Evolutionary conservation across 1,140 invertebrate genomes (phyloP).

Genomic region (Hycleus phaleratus): DNA sequence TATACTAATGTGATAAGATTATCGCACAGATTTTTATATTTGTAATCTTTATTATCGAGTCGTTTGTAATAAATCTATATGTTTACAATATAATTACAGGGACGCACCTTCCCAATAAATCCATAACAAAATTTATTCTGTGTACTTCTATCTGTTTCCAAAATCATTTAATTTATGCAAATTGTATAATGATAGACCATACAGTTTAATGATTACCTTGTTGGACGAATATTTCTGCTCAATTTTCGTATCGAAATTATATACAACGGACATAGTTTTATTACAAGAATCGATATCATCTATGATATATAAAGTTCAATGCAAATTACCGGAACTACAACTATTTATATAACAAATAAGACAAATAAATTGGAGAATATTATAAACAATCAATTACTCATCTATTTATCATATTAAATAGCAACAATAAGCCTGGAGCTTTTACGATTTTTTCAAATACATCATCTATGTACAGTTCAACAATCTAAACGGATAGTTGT

Average conservation of each 20-base stretch:
- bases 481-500: not conserved
- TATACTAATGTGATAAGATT: too few species aligned
- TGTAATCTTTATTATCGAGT: too few species aligned
- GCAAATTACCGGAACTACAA: too few species aligned
- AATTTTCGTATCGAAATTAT: conserved; percentile 13
- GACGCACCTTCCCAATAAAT: not conserved
- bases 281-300: conserved; percentile 2
- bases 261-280: not conserved
- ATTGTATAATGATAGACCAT: conserved; percentile 17
- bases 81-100: too few species aligned
- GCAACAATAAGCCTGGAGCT: conserved; percentile 10
- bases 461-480: conserved; percentile 17
- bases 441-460: conserved; percentile 19
- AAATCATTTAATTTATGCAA: conserved; percentile 18
- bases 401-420: conserved; percentile 24
- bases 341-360: too few species aligned
- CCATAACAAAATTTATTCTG: conserved; percentile 8
- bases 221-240: conserved; percentile 14
- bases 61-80: too few species aligned
- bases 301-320: too few species aligned
- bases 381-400: conserved; percentile 22
- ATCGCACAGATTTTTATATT: too few species aligned
- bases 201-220: conserved; percentile 13
- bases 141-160: conserved; percentile 9
- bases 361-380: not conserved